phyloP scores from a whole-genome alignment of 2,113 vertebrate genomes.

The Ancistrus triradiatus region DNA sequence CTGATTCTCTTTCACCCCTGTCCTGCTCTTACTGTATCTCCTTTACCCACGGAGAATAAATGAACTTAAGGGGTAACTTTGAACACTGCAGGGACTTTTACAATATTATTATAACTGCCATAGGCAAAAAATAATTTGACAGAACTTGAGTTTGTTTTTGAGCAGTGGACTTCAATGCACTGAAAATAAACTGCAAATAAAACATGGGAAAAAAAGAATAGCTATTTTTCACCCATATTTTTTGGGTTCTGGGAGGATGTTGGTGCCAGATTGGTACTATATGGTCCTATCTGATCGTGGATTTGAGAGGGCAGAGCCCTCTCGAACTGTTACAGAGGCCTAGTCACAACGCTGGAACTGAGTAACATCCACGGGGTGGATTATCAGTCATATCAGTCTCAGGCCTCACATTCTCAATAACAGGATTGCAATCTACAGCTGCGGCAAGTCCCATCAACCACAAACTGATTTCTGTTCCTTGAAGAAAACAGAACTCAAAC shows the following conservation, averaged over 20 bases:
- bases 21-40: constrained; percentile 49
- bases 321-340: constrained; percentile 14
- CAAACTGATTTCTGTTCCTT: constrained; percentile 75
- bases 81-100: constrained; percentile 89
- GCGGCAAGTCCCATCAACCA: constrained; percentile 69
- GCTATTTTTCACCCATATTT: constrained; percentile 95
- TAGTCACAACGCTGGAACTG: constrained; percentile 25
- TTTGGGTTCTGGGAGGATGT: constrained; percentile 79
- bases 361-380: constrained; percentile 67
- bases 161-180: constrained; percentile 64
- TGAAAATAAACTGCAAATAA: constrained; percentile 63
- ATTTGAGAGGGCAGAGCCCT: constrained; percentile 21
- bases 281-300: constrained; percentile 11
- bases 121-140: constrained; percentile 67
- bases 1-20: constrained; percentile 14
- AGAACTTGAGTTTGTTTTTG: constrained; percentile 51
- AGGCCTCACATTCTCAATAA: constrained; percentile 74
- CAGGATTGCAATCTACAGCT: constrained; percentile 52
- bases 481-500: constrained; percentile 37
- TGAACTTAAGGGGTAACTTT: constrained; percentile 83
- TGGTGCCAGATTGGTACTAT: constrained; percentile 50
- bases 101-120: constrained; percentile 73
- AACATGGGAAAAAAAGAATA: constrained; percentile 70
- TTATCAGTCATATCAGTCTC: constrained; percentile 86
- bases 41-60: constrained; percentile 94